phyloP scores from a whole-genome alignment of 2,113 vertebrate genomes.

The Dipodomys stephensi region DNA sequence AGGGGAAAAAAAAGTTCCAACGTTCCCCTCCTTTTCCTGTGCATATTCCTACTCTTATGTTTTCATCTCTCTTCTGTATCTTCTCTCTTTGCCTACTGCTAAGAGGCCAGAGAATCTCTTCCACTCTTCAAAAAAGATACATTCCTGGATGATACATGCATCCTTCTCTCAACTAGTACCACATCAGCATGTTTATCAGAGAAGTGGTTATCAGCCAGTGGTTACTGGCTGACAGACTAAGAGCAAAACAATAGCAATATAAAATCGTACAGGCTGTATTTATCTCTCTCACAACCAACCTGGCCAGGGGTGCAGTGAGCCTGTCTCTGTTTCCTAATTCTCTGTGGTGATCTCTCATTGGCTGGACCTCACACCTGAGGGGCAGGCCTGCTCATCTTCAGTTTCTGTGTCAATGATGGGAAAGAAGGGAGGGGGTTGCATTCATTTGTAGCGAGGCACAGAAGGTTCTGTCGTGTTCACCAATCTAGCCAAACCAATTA shows the following conservation, averaged over 20 bases:
- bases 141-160: too few species aligned
- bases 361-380: too few species aligned
- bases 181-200: background rate
- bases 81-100: background rate
- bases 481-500: slow-evolving; percentile 60
- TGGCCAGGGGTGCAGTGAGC: too few species aligned
- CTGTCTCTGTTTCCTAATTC: background rate
- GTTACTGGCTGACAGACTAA: background rate
- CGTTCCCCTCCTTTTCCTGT: background rate
- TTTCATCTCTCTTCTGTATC: background rate
- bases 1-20: background rate
- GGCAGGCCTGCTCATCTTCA: background rate
- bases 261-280: background rate
- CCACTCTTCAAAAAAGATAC: background rate
- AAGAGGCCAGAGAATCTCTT: background rate
- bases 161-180: background rate
- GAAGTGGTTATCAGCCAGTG: background rate
- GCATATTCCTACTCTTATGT: background rate
- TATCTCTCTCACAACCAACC: too few species aligned
- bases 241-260: background rate
- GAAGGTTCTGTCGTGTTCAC: slow-evolving; percentile 15
- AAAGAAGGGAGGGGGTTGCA: too few species aligned
- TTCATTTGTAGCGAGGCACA: background rate
- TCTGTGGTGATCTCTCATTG: rapidly evolving
- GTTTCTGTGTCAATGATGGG: background rate